Evolutionary conservation across 1,140 invertebrate species (phyloP).

Genomic region (Phymorhynchus buccinoides): DNA sequence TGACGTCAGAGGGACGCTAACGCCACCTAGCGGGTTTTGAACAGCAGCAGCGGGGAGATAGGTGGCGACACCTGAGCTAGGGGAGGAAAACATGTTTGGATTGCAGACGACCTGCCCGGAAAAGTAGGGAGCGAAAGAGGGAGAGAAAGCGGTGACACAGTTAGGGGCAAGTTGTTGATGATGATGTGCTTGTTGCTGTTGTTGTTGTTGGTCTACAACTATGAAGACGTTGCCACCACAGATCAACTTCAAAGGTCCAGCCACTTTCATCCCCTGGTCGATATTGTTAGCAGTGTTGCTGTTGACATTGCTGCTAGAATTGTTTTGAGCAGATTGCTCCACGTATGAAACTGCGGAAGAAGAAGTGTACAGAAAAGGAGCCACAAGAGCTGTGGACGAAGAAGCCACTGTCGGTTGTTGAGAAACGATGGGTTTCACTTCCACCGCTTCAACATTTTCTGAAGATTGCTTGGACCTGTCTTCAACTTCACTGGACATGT

Average conservation of each 20-base stretch:
- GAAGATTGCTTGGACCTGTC: background rate
- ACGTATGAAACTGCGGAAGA: background rate
- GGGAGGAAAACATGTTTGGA: background rate
- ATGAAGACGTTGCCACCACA: conserved; percentile 36
- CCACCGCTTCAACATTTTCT: background rate
- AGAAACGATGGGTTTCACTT: background rate
- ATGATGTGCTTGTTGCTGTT: conserved; percentile 1
- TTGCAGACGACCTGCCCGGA: background rate
- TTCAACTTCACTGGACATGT: background rate
- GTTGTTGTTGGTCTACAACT: conserved; percentile 23
- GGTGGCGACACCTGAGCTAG: background rate
- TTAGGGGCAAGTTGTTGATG: background rate
- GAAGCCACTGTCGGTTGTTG: background rate
- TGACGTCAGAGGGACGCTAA: background rate
- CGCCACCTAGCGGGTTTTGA: background rate
- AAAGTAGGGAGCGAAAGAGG: background rate
- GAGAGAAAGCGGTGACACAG: background rate
- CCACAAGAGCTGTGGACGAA: conserved; percentile 25
- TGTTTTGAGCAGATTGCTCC: background rate
- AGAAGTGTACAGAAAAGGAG: conserved; percentile 27
- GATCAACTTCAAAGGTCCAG: conserved; percentile 32
- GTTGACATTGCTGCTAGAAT: background rate
- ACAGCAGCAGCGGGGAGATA: background rate
- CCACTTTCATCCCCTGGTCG: background rate
- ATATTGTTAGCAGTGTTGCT: background rate